A percentile compares a stretch with the other conserved stretches of the same genome.
These are phyloP conservation scores for Caenorhabditis briggsae DNA, from an alignment of 1,140 invertebrate genomes.

Conservation along the genomic window DNA sequence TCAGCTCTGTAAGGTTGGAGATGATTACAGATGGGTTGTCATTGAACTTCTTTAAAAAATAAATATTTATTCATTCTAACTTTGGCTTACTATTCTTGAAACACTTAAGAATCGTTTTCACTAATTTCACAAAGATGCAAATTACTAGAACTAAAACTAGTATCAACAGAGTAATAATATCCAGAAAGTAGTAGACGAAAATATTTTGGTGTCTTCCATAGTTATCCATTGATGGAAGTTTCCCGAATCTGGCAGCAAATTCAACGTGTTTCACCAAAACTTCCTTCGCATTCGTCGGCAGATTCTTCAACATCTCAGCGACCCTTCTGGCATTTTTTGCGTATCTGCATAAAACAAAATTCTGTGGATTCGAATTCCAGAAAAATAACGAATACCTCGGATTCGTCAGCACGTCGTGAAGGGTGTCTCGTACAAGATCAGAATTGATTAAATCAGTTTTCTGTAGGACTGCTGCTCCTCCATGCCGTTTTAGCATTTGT, in stretches of 20 bases:
- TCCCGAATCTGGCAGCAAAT: constrained; percentile 56
- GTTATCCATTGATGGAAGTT: constrained; percentile 7
- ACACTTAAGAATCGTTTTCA: neutral
- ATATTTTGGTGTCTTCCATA: constrained; percentile 35
- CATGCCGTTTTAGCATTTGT: constrained; percentile 61
- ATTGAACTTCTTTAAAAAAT: neutral
- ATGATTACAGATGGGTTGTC: neutral
- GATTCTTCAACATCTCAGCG: constrained; percentile 34
- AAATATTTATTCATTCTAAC: neutral
- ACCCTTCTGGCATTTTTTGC: constrained; percentile 11
- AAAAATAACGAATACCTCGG: constrained; percentile 6
- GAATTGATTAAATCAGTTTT: constrained; percentile 58
- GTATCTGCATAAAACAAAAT: constrained; percentile 22
- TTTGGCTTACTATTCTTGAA: neutral
- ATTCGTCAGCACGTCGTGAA: constrained; percentile 50
- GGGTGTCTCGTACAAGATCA: constrained; percentile 34
- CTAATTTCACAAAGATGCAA: neutral
- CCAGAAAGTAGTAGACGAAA: constrained; percentile 39
- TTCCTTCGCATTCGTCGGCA: constrained; percentile 43
- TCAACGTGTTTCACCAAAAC: constrained; percentile 47
- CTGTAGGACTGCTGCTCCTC: constrained; percentile 57
- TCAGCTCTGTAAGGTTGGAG: constrained; percentile 9
- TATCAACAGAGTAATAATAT: constrained; percentile 28
- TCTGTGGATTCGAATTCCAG: neutral
- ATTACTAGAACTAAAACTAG: neutral